Conservation (phyloP, 2,113 vertebrate genomes). For the Capreolus pygargus region DNA sequence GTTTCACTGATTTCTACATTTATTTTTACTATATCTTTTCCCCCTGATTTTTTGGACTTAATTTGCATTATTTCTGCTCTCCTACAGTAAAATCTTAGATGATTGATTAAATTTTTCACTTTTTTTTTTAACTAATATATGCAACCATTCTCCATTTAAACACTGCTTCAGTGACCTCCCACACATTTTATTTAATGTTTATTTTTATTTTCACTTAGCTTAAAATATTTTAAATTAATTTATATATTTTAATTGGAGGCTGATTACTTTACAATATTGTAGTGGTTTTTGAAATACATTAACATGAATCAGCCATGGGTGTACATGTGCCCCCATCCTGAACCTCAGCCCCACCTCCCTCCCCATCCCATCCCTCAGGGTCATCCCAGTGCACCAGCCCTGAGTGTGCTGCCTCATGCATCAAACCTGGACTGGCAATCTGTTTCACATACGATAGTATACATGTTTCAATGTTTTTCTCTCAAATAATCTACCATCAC, state of each 20-base stretch:
- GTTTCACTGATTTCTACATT: not conserved
- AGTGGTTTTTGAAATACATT: not conserved
- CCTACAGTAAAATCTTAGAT: not conserved
- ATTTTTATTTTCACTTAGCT: not conserved
- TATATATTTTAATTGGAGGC: not conserved
- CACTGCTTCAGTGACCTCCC: not conserved
- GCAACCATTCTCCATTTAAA: not conserved
- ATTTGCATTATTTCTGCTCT: not conserved
- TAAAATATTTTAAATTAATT: not conserved
- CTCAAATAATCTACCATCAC: not conserved
- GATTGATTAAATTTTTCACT: not conserved
- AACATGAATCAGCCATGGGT: not conserved
- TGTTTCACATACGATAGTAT: not conserved
- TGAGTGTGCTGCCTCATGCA: not conserved
- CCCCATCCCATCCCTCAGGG: not conserved
- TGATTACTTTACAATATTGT: not conserved
- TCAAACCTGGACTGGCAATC: not conserved
- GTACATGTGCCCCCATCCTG: not conserved
- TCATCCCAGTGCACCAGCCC: not conserved
- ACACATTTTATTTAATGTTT: not conserved
- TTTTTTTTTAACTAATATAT: not conserved
- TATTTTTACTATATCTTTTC: not conserved
- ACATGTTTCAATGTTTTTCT: not conserved
- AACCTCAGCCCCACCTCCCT: not conserved
- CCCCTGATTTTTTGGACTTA: not conserved